Conservation (phyloP, 1,140 invertebrate genomes). For the Dufourea novaeangliae region DNA sequence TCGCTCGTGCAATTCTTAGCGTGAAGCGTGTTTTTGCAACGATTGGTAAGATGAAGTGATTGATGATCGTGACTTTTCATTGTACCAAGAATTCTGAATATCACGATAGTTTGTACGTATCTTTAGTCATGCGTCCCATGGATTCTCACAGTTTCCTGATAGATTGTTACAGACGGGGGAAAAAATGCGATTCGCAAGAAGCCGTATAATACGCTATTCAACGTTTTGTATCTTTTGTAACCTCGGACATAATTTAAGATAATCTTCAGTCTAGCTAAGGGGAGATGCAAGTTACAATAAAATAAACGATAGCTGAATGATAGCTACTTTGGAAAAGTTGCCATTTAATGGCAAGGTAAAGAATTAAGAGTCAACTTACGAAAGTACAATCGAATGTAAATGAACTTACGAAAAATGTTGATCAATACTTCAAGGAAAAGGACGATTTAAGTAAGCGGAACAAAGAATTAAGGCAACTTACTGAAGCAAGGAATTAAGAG, state of each 20-base stretch:
- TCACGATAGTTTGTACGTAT: neutral
- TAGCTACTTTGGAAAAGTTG: too few relatives aligned
- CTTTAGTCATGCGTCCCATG: neutral
- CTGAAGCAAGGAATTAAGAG: too few relatives aligned
- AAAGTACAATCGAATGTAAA: conserved; percentile 52
- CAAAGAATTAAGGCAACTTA: conserved; percentile 86
- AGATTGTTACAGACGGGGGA: neutral
- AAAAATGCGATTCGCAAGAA: neutral
- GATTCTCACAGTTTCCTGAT: neutral
- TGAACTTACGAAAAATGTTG: conserved; percentile 85
- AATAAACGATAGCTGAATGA: too few relatives aligned
- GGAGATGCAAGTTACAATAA: too few relatives aligned
- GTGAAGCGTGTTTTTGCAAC: neutral
- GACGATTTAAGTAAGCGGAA: conserved; percentile 85
- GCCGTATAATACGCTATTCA: too few relatives aligned
- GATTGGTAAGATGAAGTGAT: neutral
- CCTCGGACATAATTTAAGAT: too few relatives aligned
- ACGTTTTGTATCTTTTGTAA: too few relatives aligned
- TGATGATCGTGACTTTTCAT: neutral
- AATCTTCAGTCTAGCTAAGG: too few relatives aligned
- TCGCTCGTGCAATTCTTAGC: neutral
- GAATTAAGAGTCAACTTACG: too few relatives aligned
- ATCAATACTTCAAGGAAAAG: conserved; percentile 86
- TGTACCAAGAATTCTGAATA: neutral
- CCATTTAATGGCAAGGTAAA: too few relatives aligned